Percentiles rank a stretch among this genome's conserved stretches.
Conservation (phyloP, 2,888 invertebrate species). For the Cantharis rufa region DNA sequence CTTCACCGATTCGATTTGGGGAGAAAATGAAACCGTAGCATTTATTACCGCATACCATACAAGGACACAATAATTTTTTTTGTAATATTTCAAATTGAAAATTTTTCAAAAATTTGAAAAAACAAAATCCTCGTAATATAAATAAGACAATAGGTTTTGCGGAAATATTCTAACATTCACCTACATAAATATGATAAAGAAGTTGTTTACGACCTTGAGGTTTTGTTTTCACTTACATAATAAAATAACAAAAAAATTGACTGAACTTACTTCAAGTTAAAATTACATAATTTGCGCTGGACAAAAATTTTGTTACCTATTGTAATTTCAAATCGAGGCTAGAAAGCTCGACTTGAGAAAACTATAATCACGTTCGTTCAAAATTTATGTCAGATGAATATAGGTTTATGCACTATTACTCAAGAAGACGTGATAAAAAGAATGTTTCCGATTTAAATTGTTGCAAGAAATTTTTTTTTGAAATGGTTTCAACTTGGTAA, state of each 20-base stretch:
- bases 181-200: conserved; percentile 9
- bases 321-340: not conserved
- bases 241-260: not conserved
- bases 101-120: not conserved
- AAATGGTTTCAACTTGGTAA: not conserved
- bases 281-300: not conserved
- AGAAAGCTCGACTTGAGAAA: not conserved
- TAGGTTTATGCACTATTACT: not conserved
- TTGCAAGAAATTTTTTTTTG: not conserved
- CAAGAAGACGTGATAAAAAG: not conserved
- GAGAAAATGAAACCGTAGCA: not conserved
- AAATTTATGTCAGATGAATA: not conserved
- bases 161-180: conserved; percentile 14
- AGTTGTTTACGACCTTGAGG: conserved; percentile 14
- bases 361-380: not conserved
- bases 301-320: not conserved
- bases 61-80: not conserved
- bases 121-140: not conserved
- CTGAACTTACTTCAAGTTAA: not conserved
- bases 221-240: conserved; percentile 5
- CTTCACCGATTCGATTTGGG: not conserved
- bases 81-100: too few relatives aligned
- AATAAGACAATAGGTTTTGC: not conserved
- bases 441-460: not conserved
- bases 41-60: not conserved